These are phyloP conservation scores for Ephialtes manifestator DNA, from an alignment of 2,888 invertebrate genomes.

Conservation along the genomic window DNA sequence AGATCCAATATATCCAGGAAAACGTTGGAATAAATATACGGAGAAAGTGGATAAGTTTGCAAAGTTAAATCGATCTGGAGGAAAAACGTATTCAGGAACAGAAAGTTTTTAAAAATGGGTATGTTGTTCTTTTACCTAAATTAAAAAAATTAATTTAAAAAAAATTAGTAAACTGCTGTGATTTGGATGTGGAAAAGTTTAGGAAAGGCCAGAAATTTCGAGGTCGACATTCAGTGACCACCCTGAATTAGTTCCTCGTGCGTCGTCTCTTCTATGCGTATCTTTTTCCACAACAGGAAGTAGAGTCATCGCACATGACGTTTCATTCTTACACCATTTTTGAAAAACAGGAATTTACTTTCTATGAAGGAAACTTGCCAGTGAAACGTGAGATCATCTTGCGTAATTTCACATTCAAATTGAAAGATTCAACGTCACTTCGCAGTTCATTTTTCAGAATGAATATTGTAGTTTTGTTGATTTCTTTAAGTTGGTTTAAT, in stretches of 20 bases:
- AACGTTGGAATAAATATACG: too few relatives aligned
- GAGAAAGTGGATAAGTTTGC: too few relatives aligned
- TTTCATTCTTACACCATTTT: constrained; percentile 10
- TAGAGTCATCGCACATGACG: neutral
- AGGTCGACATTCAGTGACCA: neutral
- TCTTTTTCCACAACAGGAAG: neutral
- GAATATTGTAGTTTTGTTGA: too few relatives aligned
- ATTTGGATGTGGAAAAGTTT: neutral
- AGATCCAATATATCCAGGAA: too few relatives aligned
- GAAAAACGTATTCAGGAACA: too few relatives aligned
- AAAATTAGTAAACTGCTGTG: too few relatives aligned
- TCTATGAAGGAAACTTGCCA: neutral
- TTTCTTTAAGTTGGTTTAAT: too few relatives aligned
- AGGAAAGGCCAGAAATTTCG: neutral
- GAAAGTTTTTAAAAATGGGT: too few relatives aligned
- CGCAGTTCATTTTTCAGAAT: too few relatives aligned
- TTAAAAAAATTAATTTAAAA: too few relatives aligned
- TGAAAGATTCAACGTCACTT: neutral
- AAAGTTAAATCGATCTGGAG: too few relatives aligned
- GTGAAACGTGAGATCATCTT: neutral
- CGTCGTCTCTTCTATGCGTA: constrained; percentile 5
- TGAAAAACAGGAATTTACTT: neutral
- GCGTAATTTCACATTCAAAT: neutral
- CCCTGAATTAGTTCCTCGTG: neutral
- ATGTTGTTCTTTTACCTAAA: too few relatives aligned